Evolutionary conservation across 2,113 vertebrate genomes (phyloP).

Genomic region (Rhinoderma darwinii): DNA sequence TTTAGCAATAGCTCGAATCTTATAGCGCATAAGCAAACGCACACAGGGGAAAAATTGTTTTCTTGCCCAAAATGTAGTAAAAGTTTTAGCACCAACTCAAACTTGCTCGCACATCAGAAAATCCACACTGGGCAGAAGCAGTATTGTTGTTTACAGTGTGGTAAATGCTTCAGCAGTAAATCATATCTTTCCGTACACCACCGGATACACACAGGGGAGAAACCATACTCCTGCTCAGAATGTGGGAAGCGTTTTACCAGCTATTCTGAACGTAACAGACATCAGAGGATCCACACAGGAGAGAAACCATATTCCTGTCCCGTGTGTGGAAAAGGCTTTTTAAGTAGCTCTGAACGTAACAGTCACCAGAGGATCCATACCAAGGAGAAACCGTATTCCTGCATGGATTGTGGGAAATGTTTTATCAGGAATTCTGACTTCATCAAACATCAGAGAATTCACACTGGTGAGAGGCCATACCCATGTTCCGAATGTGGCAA

Average conservation of each 20-base stretch:
- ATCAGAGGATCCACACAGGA: background rate
- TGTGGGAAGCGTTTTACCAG: background rate
- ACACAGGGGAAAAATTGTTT: background rate
- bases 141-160: background rate
- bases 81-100: background rate
- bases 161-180: slow-evolving; percentile 1
- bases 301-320: background rate
- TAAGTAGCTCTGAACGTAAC: slow-evolving; percentile 4
- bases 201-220: background rate
- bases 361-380: background rate
- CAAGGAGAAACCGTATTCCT: background rate
- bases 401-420: background rate
- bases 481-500: background rate
- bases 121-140: background rate
- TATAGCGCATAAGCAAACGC: background rate
- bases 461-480: background rate
- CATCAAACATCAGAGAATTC: background rate
- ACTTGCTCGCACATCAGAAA: background rate
- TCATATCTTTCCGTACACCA: background rate
- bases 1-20: background rate
- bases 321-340: background rate
- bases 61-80: background rate
- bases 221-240: background rate
- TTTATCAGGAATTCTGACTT: background rate
- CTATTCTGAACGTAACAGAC: background rate